Evolutionary conservation across 2,113 vertebrate species (phyloP).

Genomic region (Malurus cyaneus): DNA sequence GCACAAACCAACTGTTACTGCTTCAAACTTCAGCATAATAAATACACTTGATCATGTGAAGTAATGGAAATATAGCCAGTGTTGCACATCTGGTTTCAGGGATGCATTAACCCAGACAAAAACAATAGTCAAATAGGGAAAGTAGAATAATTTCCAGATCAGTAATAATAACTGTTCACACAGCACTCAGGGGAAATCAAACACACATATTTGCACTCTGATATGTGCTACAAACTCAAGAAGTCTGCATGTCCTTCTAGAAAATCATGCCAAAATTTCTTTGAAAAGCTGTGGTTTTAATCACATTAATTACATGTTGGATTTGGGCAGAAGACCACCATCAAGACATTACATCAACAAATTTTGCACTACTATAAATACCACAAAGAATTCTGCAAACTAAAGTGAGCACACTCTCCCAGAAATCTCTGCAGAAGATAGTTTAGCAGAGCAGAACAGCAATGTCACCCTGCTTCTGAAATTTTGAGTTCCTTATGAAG

Average conservation of each 20-base stretch:
- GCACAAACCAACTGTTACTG: background rate
- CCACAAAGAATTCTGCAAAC: background rate
- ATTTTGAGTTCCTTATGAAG: background rate
- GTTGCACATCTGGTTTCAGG: slow-evolving; percentile 62
- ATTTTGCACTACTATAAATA: slow-evolving; percentile 27
- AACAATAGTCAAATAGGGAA: slow-evolving; percentile 47
- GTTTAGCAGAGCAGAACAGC: background rate
- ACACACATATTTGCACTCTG: slow-evolving; percentile 37
- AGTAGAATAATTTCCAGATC: slow-evolving; percentile 66
- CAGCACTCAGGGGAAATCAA: slow-evolving; percentile 58
- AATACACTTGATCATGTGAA: background rate
- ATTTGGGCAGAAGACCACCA: slow-evolving; percentile 42
- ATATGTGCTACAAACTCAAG: background rate
- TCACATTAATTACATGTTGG: slow-evolving; percentile 48
- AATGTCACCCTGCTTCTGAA: background rate
- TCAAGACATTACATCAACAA: slow-evolving; percentile 17
- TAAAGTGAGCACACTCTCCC: background rate
- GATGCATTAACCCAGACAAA: slow-evolving; percentile 56
- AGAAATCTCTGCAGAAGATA: background rate
- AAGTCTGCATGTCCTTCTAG: background rate
- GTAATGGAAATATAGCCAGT: slow-evolving; percentile 36
- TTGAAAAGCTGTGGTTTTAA: slow-evolving; percentile 50
- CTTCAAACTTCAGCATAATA: background rate
- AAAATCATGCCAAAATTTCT: slow-evolving; percentile 26
- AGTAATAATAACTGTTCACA: slow-evolving; percentile 57